phyloP scores from a whole-genome alignment of 2,113 vertebrate species.

The Xiphophorus hellerii region DNA sequence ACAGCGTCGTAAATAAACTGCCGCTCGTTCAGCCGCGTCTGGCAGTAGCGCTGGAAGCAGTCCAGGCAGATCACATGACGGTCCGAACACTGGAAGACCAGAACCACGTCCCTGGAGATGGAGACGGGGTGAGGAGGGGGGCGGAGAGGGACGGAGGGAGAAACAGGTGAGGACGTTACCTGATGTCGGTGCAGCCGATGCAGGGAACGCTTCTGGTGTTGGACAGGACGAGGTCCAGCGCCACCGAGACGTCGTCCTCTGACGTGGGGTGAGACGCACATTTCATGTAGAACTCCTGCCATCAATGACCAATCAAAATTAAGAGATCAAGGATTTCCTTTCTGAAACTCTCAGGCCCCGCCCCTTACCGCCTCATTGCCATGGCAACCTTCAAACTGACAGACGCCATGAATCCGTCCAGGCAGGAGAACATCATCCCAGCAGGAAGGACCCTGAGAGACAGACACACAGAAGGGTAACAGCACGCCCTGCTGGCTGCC shows the following conservation, averaged over 20 bases:
- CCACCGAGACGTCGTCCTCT: slow-evolving; percentile 64
- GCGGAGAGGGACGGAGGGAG: neutral
- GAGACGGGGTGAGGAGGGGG: neutral
- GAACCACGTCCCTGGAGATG: slow-evolving; percentile 83
- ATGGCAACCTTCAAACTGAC: slow-evolving; percentile 54
- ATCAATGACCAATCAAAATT: neutral
- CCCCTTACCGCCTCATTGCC: slow-evolving; percentile 53
- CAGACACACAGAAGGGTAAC: neutral
- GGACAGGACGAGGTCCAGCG: slow-evolving; percentile 63
- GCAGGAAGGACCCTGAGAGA: slow-evolving; percentile 62
- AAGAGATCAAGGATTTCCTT: neutral
- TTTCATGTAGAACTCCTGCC: slow-evolving; percentile 71
- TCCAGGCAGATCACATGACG: slow-evolving; percentile 93
- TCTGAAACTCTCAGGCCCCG: neutral
- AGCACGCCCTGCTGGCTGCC: neutral
- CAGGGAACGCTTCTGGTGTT: slow-evolving; percentile 64
- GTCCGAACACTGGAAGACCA: slow-evolving; percentile 86
- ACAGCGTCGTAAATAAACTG: slow-evolving; percentile 82
- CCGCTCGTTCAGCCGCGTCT: slow-evolving; percentile 87
- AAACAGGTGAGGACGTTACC: slow-evolving; percentile 35
- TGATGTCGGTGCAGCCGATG: slow-evolving; percentile 63
- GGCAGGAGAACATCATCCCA: slow-evolving; percentile 65
- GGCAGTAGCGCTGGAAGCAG: slow-evolving; percentile 90
- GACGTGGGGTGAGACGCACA: slow-evolving; percentile 66
- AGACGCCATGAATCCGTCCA: slow-evolving; percentile 48